Percentiles rank a stretch among this genome's conserved stretches.
Conservation (phyloP, 2,113 vertebrate species). For the Dolichallabes microphthalmus region DNA sequence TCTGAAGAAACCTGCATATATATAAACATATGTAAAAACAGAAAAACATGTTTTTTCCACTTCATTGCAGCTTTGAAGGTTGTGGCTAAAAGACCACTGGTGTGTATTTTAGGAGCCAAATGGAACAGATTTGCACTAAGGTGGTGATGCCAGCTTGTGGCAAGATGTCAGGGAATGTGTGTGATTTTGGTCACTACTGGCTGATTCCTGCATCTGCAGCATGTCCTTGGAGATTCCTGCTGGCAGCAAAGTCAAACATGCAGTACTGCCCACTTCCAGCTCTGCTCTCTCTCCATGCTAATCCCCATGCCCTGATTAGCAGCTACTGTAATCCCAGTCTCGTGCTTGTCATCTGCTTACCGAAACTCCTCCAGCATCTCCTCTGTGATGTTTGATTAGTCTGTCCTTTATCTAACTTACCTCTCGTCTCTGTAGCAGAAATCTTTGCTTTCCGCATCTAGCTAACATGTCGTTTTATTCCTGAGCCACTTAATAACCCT, state of each 20-base stretch:
- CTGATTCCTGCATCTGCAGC: conserved; percentile 41
- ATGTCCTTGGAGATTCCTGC: conserved; percentile 71
- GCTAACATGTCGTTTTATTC: not conserved
- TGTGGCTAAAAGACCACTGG: not conserved
- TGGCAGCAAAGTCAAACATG: conserved; percentile 62
- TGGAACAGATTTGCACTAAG: conserved; percentile 4
- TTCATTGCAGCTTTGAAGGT: not conserved
- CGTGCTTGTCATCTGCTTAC: conserved; percentile 62
- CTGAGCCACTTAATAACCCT: not conserved
- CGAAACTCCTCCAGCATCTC: conserved; percentile 50
- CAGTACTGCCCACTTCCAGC: conserved; percentile 49
- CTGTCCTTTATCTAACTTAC: conserved; percentile 10
- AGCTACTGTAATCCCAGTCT: conserved; percentile 66
- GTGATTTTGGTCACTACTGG: conserved; percentile 42
- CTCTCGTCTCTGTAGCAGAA: not conserved
- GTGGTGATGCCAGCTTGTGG: conserved; percentile 1
- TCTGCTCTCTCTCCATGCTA: conserved; percentile 55
- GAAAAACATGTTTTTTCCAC: not conserved
- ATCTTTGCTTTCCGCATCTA: not conserved
- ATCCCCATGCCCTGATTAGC: conserved; percentile 63
- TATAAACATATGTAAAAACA: not conserved
- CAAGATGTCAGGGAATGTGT: conserved; percentile 44
- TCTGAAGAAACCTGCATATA: not conserved
- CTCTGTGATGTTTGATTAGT: conserved; percentile 25
- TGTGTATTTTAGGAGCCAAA: conserved; percentile 6